A percentile compares a stretch with the other conserved stretches of the same genome.
Conservation (phyloP, 2,888 invertebrate species). For the Habrosyne pyritoides region DNA sequence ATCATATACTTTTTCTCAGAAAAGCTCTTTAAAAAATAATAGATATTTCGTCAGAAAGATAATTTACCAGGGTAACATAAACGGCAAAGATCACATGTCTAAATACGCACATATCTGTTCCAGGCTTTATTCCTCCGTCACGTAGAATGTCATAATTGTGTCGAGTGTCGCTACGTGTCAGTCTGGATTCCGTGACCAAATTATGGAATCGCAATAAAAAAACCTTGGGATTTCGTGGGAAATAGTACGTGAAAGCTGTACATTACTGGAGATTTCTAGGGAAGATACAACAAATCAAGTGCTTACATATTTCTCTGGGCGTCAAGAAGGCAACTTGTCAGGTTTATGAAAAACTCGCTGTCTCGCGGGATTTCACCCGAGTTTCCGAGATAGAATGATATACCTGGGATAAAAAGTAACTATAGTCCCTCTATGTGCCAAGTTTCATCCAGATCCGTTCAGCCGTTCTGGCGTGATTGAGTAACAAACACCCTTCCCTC, state of each 20-base stretch:
- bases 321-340: background rate
- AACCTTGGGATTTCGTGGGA: conserved; percentile 5
- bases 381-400: no score
- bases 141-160: conserved; percentile 40
- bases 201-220: conserved; percentile 28
- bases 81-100: conserved; percentile 4
- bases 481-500: no score
- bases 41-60: no score
- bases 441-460: no score
- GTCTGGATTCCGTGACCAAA: conserved; percentile 32
- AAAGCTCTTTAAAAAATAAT: no score
- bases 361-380: no score
- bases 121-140: conserved; percentile 19
- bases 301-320: background rate
- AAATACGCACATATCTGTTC: conserved; percentile 1
- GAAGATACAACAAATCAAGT: background rate
- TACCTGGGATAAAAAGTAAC: no score
- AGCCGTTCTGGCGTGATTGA: no score
- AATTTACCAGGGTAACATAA: conserved; percentile 4
- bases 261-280: background rate
- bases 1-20: no score
- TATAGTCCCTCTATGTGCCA: no score
- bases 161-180: conserved; percentile 34
- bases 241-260: conserved; percentile 11
- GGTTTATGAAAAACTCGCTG: background rate